Base-by-base conservation (phyloP, 1,140 invertebrate genomes). In the Zaprionus nigranus region DNA sequence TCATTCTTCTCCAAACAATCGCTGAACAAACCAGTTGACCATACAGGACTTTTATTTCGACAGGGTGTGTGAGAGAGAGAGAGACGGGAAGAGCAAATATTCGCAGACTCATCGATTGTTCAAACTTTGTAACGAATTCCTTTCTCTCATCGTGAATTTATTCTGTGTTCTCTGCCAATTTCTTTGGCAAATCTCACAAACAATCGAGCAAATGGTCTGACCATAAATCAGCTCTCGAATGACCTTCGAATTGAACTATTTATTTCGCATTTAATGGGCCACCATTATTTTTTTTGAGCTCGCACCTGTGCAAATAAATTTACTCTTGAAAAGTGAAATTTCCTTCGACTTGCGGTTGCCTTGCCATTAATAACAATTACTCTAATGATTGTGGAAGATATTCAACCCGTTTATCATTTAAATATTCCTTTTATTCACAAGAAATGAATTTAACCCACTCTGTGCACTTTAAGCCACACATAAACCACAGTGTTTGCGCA, bases 401-500 rank as follows among this genome's bases (percentile, higher is more conserved):
- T 51, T 20, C 3, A 20, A 24, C 7, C 46, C 24, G 20, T 51
- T 13, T 13, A 4, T 0, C 11, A 22, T 51, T 12, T 5, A 51
- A 13, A 51, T 24, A 20, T 24, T 24, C 20, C 20, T 11, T 46
- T 17, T 9, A 17, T 5, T 43, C 38, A 15, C 13, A 15, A 38
- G 13, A 17, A n/a, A n/a, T 15, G 6, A 46, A 4, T 9, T 1
- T 38, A n/a, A 65, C 30, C 28, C 58, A 59, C 58, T 66, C 58
- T 73, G 20, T 49, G 17, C 22, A 20, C 11, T 62, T 56, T 28
- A 67, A n/a, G 30, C 34, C 36, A 11, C 54, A 26, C 34, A 59
- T 66, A 57, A 66, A 72, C 58, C 57, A 2, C n/a, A n/a, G 24
- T 6, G 5, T 65, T 69, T 62, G 24, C 11, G 24, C 12, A 28